phyloP scores from a whole-genome alignment of 1,140 invertebrate species.

The Orius insidiosus region DNA sequence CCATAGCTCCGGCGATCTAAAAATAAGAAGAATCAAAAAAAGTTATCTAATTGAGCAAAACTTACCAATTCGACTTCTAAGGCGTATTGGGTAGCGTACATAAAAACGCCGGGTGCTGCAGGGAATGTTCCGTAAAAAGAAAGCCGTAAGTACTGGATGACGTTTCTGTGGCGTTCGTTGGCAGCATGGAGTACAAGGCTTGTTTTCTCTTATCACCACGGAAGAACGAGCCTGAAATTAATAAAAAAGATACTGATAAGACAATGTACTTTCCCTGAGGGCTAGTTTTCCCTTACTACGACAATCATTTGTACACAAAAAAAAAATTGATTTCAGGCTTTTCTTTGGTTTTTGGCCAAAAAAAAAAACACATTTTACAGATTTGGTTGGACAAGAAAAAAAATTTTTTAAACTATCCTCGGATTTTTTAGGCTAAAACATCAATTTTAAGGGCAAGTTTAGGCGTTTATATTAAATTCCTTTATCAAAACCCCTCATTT shows the following conservation, averaged over 20 bases:
- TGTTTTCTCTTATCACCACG: constrained; percentile 66
- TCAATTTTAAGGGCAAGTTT: too few relatives aligned
- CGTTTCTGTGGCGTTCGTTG: constrained; percentile 39
- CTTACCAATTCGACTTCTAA: constrained; percentile 72
- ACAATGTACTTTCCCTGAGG: too few relatives aligned
- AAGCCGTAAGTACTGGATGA: constrained; percentile 81
- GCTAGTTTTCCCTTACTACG: too few relatives aligned
- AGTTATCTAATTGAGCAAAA: too few relatives aligned
- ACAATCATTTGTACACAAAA: background rate
- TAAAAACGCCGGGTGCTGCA: constrained; percentile 83
- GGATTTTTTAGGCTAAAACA: too few relatives aligned
- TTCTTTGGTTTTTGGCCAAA: too few relatives aligned
- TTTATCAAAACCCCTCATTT: too few relatives aligned
- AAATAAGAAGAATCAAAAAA: too few relatives aligned
- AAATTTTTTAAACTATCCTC: too few relatives aligned
- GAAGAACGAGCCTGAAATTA: constrained; percentile 54
- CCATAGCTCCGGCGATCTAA: constrained; percentile 77
- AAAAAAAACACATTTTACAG: too few relatives aligned
- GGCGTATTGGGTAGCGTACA: constrained; percentile 78
- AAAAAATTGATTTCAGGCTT: background rate
- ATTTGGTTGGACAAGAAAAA: too few relatives aligned
- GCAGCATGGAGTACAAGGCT: constrained; percentile 38
- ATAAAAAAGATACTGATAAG: background rate
- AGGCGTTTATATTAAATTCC: too few relatives aligned
- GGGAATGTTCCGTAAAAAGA: constrained; percentile 91